These are phyloP conservation scores for Porites cylindrica DNA, from an alignment of 92 coral and sea anemone species.

Conservation along the genomic window DNA sequence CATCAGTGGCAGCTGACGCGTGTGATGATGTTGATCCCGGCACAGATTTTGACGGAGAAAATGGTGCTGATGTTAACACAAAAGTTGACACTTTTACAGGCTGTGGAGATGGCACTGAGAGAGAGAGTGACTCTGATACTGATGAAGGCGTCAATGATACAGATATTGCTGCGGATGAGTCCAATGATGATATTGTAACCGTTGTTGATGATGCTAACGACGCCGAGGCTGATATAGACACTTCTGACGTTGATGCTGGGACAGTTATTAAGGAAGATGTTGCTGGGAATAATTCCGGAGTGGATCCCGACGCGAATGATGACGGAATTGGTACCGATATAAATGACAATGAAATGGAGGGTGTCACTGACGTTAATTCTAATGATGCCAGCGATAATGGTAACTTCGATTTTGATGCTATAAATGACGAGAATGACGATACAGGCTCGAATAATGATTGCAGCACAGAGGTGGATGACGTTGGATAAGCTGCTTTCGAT, in stretches of 20 bases:
- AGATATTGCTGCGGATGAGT: background rate
- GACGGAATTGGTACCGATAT: too few relatives aligned
- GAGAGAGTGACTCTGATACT: too few relatives aligned
- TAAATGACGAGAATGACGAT: background rate
- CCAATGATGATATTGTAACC: background rate
- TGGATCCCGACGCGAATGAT: background rate
- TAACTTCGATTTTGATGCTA: too few relatives aligned
- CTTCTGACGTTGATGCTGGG: background rate
- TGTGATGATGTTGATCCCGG: background rate
- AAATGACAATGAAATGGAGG: too few relatives aligned
- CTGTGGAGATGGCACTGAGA: too few relatives aligned
- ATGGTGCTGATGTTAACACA: background rate
- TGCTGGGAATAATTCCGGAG: background rate
- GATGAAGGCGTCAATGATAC: background rate
- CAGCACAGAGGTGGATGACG: background rate
- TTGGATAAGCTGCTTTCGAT: background rate
- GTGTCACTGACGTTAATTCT: too few relatives aligned
- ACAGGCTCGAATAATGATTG: background rate
- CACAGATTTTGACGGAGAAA: background rate
- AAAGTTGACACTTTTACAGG: too few relatives aligned
- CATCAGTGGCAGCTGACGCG: background rate
- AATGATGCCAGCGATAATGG: too few relatives aligned
- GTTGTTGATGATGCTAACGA: background rate
- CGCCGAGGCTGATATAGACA: too few relatives aligned
- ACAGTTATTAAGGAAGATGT: background rate